phyloP scores from a whole-genome alignment of 1,140 invertebrate species.

The Lysiphlebus fabarum region DNA sequence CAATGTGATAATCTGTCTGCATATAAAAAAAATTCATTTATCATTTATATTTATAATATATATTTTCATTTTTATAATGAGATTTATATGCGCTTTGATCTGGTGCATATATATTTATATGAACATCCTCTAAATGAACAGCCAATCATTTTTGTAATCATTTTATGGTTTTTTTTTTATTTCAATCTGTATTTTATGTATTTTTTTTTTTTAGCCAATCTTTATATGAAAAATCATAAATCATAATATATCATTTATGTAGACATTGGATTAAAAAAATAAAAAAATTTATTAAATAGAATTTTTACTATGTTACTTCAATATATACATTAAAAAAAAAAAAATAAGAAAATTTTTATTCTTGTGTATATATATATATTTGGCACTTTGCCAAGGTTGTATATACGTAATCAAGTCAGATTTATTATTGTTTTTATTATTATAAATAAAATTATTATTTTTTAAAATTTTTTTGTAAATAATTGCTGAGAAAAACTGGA shows the following conservation, averaged over 20 bases:
- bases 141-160: neutral
- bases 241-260: neutral
- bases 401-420: neutral
- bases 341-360: constrained; percentile 8
- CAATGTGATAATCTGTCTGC: too few species aligned
- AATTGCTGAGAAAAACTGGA: too few species aligned
- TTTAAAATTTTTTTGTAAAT: too few species aligned
- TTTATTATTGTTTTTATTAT: too few species aligned
- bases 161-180: constrained; percentile 12
- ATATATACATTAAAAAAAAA: constrained; percentile 4
- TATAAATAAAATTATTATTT: too few species aligned
- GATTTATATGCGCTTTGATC: too few species aligned
- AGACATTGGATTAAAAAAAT: constrained; percentile 4
- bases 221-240: neutral
- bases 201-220: constrained; percentile 14
- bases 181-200: constrained; percentile 7
- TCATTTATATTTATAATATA: too few species aligned
- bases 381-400: constrained; percentile 22
- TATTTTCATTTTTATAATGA: too few species aligned
- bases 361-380: constrained; percentile 7
- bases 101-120: too few species aligned
- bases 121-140: too few species aligned
- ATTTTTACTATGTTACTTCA: neutral
- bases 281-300: neutral
- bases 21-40: too few species aligned